A percentile compares a stretch with the other conserved stretches of the same genome.
Evolutionary conservation across 2,888 invertebrate species (phyloP).

Genomic region (Spialia ferax): DNA sequence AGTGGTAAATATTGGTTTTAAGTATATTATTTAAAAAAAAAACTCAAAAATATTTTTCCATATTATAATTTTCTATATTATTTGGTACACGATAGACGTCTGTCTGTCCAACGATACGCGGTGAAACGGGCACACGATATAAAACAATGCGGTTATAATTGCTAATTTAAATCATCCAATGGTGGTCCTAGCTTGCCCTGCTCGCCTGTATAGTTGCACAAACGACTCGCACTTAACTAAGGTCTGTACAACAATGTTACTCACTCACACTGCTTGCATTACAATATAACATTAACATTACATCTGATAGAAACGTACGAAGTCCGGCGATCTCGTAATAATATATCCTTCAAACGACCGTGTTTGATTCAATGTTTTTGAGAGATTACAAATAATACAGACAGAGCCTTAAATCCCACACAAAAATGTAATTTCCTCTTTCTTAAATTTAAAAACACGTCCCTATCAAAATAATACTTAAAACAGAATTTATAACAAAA

Average conservation of each 20-base stretch:
- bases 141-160: conserved; percentile 39
- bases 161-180: conserved; percentile 31
- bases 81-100: conserved; percentile 76
- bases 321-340: conserved; percentile 9
- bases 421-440: neutral
- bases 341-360: neutral
- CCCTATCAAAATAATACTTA: conserved; percentile 2
- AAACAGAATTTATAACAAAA: conserved; percentile 7
- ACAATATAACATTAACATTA: conserved; percentile 54
- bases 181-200: conserved; percentile 37
- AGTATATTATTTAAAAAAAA: conserved; percentile 50
- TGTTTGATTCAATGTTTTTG: neutral
- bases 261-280: conserved; percentile 50
- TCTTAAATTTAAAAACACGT: neutral
- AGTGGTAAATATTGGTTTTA: too few species aligned
- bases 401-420: neutral
- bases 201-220: conserved; percentile 72
- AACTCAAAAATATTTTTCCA: conserved; percentile 59
- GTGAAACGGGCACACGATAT: conserved; percentile 49
- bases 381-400: conserved; percentile 6
- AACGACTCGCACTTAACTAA: conserved; percentile 58
- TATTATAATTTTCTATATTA: conserved; percentile 72
- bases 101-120: conserved; percentile 73
- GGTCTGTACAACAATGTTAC: conserved; percentile 56
- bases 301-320: conserved; percentile 15